Conservation (phyloP, 2,888 invertebrate genomes). For the Andrena praecox region DNA sequence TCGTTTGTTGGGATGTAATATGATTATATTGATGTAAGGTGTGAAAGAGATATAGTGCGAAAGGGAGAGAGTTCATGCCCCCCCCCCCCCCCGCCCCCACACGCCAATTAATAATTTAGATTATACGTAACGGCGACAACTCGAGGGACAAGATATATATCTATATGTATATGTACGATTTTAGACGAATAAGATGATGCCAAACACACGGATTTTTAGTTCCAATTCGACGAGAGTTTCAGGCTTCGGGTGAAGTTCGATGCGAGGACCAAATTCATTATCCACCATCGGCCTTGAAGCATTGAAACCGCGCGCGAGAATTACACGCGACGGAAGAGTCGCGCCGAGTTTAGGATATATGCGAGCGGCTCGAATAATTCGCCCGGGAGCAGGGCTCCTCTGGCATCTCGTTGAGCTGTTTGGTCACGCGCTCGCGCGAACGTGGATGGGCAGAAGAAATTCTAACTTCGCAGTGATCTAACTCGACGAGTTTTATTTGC, state of each 20-base stretch:
- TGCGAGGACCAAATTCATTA: constrained; percentile 21
- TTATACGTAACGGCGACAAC: constrained; percentile 32
- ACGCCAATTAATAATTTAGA: constrained; percentile 46
- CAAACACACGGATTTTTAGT: constrained; percentile 36
- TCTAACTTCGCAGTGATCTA: constrained; percentile 11
- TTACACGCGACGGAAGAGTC: background rate
- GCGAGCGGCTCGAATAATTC: background rate
- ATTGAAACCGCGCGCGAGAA: constrained; percentile 5
- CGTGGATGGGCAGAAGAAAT: background rate
- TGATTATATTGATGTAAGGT: constrained; percentile 43
- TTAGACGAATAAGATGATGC: constrained; percentile 26
- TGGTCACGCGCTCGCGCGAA: background rate
- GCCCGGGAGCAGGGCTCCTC: too few relatives aligned
- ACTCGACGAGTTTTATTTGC: background rate
- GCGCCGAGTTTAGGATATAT: background rate
- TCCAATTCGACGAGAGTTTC: constrained; percentile 36
- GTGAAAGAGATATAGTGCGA: constrained; percentile 34
- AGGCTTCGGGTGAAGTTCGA: constrained; percentile 1
- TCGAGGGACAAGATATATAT: constrained; percentile 31
- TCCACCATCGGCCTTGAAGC: background rate
- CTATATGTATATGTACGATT: constrained; percentile 13
- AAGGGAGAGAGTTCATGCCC: constrained; percentile 35
- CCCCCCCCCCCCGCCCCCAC: background rate
- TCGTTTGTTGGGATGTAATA: constrained; percentile 81
- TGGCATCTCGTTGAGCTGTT: background rate